These are phyloP conservation scores for Nannoperca obscura DNA, from an alignment of 2,797 vertebrate species.

Conservation along the genomic window DNA sequence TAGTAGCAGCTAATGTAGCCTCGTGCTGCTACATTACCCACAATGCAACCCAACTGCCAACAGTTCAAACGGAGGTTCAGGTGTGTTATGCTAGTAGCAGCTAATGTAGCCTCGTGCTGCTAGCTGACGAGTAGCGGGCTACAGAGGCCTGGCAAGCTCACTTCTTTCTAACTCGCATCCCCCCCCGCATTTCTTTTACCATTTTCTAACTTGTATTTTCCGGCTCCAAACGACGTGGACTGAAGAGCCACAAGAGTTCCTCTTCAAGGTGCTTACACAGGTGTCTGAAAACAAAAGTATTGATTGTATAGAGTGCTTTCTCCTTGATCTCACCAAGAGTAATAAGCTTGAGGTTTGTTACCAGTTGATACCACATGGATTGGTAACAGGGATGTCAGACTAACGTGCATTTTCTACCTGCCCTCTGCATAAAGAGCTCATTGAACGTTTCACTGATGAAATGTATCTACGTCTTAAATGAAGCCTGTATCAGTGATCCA, in stretches of 20 bases:
- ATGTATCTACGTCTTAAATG: slow-evolving; percentile 21
- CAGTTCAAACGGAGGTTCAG: not conserved
- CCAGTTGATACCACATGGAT: not conserved
- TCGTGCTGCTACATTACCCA: not conserved
- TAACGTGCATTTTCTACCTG: not conserved
- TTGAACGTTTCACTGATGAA: slow-evolving; percentile 21
- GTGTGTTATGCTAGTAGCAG: not conserved
- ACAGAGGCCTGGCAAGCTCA: not conserved
- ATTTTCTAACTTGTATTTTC: not conserved
- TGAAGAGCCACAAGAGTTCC: not conserved
- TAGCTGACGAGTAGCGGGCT: not conserved
- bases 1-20: not conserved
- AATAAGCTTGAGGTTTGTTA: not conserved
- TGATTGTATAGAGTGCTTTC: not conserved
- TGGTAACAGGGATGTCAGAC: not conserved
- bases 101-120: not conserved
- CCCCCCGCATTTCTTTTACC: not conserved
- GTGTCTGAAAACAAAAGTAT: not conserved
- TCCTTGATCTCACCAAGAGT: not conserved
- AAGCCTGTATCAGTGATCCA: slow-evolving; percentile 31
- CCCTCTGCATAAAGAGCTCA: not conserved
- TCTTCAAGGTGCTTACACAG: not conserved
- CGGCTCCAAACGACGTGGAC: not conserved
- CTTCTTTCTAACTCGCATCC: not conserved
- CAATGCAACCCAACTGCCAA: not conserved